phyloP scores from a whole-genome alignment of 2,113 vertebrate species.

The Callipepla californica region DNA sequence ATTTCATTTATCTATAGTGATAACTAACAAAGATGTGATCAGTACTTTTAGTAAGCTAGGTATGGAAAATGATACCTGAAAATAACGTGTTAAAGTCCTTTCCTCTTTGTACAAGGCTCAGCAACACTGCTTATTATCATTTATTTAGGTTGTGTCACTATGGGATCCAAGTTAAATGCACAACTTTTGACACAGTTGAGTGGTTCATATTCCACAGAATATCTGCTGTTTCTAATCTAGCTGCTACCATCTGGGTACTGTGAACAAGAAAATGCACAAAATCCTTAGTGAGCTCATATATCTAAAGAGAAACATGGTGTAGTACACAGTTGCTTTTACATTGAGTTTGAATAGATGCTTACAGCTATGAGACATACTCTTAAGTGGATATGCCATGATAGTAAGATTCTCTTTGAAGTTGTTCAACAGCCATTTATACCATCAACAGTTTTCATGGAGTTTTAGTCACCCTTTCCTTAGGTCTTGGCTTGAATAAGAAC shows the following conservation, averaged over 20 bases:
- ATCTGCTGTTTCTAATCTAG: not conserved
- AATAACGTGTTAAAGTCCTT: not conserved
- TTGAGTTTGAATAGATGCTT: not conserved
- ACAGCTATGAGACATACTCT: not conserved
- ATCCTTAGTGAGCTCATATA: not conserved
- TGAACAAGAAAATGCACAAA: not conserved
- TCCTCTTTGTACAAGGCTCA: not conserved
- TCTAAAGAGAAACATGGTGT: rapidly evolving
- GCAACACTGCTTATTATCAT: not conserved
- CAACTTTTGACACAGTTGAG: not conserved
- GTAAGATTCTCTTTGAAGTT: not conserved
- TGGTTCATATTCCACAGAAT: not conserved
- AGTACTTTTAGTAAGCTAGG: not conserved
- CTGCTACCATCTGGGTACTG: not conserved
- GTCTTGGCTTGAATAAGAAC: not conserved
- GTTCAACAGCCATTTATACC: not conserved
- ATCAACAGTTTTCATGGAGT: not conserved
- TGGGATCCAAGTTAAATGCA: not conserved
- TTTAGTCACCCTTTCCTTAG: not conserved
- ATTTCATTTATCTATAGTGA: not conserved
- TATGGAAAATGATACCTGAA: not conserved
- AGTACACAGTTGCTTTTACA: not conserved
- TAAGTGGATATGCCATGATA: not conserved
- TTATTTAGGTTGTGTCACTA: not conserved
- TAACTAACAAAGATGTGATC: not conserved